Percentiles rank a stretch among this genome's conserved stretches.
Evolutionary conservation across 2,113 vertebrate species (phyloP).

Genomic region (Thermophis baileyi): DNA sequence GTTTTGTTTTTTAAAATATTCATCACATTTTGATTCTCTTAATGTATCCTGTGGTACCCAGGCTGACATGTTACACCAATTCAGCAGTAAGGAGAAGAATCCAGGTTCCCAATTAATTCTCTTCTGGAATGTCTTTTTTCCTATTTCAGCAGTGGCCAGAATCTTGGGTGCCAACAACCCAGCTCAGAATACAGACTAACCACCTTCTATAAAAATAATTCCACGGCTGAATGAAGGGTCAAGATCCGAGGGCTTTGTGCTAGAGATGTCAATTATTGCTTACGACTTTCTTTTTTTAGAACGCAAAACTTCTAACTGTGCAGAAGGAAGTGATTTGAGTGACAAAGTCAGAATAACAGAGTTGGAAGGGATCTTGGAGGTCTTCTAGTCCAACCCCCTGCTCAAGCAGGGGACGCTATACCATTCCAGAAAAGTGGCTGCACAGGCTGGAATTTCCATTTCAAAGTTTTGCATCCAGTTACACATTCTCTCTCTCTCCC

Average conservation of each 20-base stretch:
- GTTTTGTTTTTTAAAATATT: no score
- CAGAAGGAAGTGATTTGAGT: not conserved
- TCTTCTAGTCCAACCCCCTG: not conserved
- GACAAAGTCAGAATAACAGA: not conserved
- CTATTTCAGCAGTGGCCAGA: not conserved
- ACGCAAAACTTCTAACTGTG: not conserved
- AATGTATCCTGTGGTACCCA: not conserved
- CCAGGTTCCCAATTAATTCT: not conserved
- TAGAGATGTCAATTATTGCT: not conserved
- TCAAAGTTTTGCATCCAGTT: not conserved
- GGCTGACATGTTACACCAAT: not conserved
- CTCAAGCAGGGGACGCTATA: not conserved
- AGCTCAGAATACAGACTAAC: not conserved
- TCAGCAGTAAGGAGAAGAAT: not conserved
- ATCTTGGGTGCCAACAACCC: not conserved
- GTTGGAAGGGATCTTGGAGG: not conserved
- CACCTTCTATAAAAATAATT: not conserved
- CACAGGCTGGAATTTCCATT: not conserved
- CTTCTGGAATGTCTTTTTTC: not conserved
- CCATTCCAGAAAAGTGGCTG: no score
- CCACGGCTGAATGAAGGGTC: not conserved
- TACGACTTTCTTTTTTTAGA: not conserved
- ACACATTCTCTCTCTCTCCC: not conserved
- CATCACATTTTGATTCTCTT: not conserved
- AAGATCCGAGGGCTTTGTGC: not conserved